Base-by-base conservation (phyloP, 2,113 vertebrate genomes). In the Anser brachyrhynchus region DNA sequence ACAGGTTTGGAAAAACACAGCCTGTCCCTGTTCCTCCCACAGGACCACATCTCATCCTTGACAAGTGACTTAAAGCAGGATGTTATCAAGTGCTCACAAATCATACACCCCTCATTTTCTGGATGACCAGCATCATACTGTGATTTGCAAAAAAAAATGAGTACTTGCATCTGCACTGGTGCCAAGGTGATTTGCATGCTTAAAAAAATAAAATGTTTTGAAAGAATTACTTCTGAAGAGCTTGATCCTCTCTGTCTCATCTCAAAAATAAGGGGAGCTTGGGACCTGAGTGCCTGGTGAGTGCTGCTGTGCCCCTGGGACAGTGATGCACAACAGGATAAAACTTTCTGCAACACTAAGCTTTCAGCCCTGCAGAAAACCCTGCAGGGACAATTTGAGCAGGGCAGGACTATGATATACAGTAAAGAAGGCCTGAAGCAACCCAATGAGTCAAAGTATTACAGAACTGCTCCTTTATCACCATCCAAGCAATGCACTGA, bases 1-100 rank as follows among this genome's bases (percentile, higher is more conserved):
- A 76, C 16, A 76, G 41, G 8, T 86, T 78, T 55, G 26, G 71
- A 44, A 82, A 37, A 83, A 66, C 72, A 16, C 43, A 66, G 23
- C 49, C 75, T 89, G 86, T 70, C 83, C 83, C 54, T 74, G 41
- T 39, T 79, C 13, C 59, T 96, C 85, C 90, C 39, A 57, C 58
- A 87, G 75, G 62, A 73, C 72, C 55, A 62, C 62, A 79, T 95
- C 85, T 90, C 58, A 64, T 92, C 66, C 75, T 73, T 43, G 3
- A 2, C 44, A 37, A 58, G 55, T 18, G 44, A 66, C 64, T 93
- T 84, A 20, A 65, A 59, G 52, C 18, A 49, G 52, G 58, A 35
- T 23, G 12, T 13, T 51, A 41, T 26, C 16, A 33, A 67, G 35
- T 12, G 55, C 10, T 31, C 59, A 41, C 49, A 69, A 28, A 73